Conservation (phyloP, 2,888 invertebrate genomes). For the Catonia carolina region DNA sequence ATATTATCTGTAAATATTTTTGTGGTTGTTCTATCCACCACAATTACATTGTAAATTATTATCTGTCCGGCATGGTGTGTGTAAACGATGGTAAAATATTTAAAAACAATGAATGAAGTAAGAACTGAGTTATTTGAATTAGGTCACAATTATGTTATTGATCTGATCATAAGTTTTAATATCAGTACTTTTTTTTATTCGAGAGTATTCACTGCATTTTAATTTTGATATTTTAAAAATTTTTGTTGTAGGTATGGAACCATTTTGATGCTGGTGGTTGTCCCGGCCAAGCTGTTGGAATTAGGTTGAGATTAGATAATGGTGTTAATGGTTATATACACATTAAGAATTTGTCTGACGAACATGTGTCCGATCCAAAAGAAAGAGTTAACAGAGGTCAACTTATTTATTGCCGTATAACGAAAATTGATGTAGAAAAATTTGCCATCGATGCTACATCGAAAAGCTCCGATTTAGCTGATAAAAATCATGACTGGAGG, state of each 20-base stretch:
- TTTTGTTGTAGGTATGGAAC: constrained; percentile 83
- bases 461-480: constrained; percentile 84
- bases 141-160: no score
- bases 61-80: no score
- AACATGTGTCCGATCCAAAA: constrained; percentile 86
- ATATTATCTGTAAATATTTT: no score
- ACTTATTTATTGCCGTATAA: constrained; percentile 78
- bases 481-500: constrained; percentile 88
- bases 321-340: constrained; percentile 88
- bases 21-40: no score
- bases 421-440: constrained; percentile 92
- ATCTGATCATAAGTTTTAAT: no score
- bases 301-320: constrained; percentile 85
- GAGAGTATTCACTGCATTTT: no score
- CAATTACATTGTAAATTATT: no score
- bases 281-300: constrained; percentile 92
- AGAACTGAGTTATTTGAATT: no score
- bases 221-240: no score
- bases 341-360: constrained; percentile 88
- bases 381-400: constrained; percentile 82
- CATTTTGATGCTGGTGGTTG: constrained; percentile 95
- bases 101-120: no score
- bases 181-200: no score
- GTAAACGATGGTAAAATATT: no score
- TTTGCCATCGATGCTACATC: constrained; percentile 92